Evolutionary conservation across 2,888 invertebrate species (phyloP).

Genomic region (Anoplius nigerrimus): DNA sequence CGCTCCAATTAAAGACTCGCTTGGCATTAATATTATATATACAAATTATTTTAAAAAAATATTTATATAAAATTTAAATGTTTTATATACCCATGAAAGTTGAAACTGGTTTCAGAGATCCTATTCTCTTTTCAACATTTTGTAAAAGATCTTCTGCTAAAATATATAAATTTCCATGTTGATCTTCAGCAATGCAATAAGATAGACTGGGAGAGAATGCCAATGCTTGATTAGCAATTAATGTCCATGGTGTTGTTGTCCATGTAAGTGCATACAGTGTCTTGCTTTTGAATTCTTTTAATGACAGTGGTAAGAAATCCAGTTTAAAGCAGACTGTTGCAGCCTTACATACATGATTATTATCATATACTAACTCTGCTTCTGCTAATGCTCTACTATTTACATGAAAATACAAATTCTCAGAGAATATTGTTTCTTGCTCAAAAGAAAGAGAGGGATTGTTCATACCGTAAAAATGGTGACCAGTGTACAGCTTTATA

Average conservation of each 20-base stretch:
- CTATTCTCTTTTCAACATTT: conserved; percentile 70
- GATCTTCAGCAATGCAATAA: conserved; percentile 78
- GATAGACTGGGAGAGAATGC: conserved; percentile 81
- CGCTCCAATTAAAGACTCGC: conserved; percentile 77
- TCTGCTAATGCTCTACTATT: conserved; percentile 96
- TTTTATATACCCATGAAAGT: conserved; percentile 71
- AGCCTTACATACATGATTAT: conserved; percentile 86
- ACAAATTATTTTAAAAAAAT: no score
- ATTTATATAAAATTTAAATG: background rate
- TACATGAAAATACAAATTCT: background rate
- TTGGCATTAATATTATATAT: conserved; percentile 74
- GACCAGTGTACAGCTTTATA: conserved; percentile 98
- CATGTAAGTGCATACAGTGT: conserved; percentile 88
- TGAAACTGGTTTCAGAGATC: conserved; percentile 65
- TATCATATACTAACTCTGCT: conserved; percentile 96
- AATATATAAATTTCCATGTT: conserved; percentile 77
- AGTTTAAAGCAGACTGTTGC: conserved; percentile 82
- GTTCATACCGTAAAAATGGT: conserved; percentile 87
- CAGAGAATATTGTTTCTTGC: background rate
- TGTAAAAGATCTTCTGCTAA: conserved; percentile 79
- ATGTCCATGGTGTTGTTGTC: conserved; percentile 99
- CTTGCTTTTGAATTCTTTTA: conserved; percentile 63
- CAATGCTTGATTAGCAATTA: conserved; percentile 94
- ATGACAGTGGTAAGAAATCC: conserved; percentile 64
- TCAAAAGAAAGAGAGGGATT: background rate